These are phyloP conservation scores for Atrichornis clamosus DNA, from an alignment of 2,113 vertebrate species.

Conservation along the genomic window DNA sequence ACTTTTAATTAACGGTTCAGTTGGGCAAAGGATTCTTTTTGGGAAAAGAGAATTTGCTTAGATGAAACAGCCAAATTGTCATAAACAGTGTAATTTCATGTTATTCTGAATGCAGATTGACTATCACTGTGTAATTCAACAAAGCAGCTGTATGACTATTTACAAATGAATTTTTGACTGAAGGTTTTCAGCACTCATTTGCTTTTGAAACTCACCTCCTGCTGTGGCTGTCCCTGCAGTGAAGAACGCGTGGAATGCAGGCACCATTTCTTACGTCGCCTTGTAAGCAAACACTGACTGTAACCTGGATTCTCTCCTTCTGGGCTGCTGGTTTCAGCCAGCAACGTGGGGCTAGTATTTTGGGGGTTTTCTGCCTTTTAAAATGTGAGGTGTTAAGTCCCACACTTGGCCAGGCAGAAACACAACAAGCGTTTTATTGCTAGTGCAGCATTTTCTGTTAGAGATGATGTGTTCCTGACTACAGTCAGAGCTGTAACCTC, in stretches of 20 bases:
- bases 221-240: neutral
- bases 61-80: neutral
- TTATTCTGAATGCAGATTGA: neutral
- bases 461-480: neutral
- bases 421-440: neutral
- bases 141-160: neutral
- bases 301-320: neutral
- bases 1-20: neutral
- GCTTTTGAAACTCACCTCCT: neutral
- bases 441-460: neutral
- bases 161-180: neutral
- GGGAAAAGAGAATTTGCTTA: neutral
- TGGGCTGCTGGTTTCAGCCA: neutral
- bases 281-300: neutral
- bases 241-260: neutral
- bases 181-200: neutral
- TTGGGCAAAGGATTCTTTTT: neutral
- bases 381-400: neutral
- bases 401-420: neutral
- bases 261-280: rapidly evolving
- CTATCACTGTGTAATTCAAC: neutral
- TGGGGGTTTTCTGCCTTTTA: neutral
- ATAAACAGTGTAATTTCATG: neutral
- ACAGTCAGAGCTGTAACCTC: neutral
- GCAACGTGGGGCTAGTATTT: neutral